A percentile compares a stretch with the other conserved stretches of the same genome.
phyloP scores from a whole-genome alignment of 1,140 invertebrate genomes.

The Hyles euphorbiae region DNA sequence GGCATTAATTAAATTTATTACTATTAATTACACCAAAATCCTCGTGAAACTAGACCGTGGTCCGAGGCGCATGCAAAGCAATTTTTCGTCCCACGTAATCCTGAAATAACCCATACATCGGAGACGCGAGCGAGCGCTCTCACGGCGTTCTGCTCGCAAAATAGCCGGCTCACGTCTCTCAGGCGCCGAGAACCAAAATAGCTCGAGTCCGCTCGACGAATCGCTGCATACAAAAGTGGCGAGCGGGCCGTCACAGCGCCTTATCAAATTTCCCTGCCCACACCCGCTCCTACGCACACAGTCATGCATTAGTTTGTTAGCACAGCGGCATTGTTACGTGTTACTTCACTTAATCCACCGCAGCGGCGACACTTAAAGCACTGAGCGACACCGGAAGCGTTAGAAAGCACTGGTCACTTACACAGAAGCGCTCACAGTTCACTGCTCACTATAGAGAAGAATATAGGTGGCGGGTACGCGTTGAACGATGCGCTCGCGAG shows the following conservation, averaged over 20 bases:
- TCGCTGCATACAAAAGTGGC: constrained; percentile 68
- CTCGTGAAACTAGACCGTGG: too few relatives aligned
- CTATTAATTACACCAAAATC: too few relatives aligned
- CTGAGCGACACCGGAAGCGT: constrained; percentile 44
- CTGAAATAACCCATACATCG: constrained; percentile 6
- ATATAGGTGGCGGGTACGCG: constrained; percentile 13
- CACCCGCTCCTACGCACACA: constrained; percentile 42
- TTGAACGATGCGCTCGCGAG: constrained; percentile 34
- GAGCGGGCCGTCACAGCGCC: constrained; percentile 44
- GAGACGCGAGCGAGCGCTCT: neutral
- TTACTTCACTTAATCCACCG: constrained; percentile 41
- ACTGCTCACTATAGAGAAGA: constrained; percentile 30
- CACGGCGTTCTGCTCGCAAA: constrained; percentile 29
- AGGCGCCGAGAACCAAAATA: constrained; percentile 47
- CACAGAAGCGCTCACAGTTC: constrained; percentile 33
- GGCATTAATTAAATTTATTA: too few relatives aligned
- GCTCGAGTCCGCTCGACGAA: constrained; percentile 31
- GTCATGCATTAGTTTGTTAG: constrained; percentile 68
- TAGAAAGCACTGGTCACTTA: constrained; percentile 56
- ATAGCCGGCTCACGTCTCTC: constrained; percentile 31
- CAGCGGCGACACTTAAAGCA: constrained; percentile 41
- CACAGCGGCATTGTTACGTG: constrained; percentile 36
- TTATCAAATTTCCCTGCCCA: constrained; percentile 71
- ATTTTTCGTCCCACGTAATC: constrained; percentile 4
- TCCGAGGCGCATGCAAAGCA: too few relatives aligned